These are phyloP conservation scores for Aphelinus atriplicis DNA, from an alignment of 1,140 invertebrate species.

Conservation along the genomic window DNA sequence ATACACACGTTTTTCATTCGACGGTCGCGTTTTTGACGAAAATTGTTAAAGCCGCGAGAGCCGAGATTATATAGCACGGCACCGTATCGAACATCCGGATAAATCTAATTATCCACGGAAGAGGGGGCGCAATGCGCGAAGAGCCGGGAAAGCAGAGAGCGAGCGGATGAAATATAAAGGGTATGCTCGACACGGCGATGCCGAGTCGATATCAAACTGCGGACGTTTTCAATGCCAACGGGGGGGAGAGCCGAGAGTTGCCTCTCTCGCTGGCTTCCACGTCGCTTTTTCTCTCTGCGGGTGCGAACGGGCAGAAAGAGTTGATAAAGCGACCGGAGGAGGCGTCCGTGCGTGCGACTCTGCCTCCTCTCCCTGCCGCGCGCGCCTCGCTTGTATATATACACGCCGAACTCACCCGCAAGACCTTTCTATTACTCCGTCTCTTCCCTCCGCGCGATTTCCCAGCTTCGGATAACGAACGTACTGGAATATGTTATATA, in stretches of 20 bases:
- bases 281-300: slow-evolving; percentile 2
- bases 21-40: too few relatives aligned
- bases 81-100: background rate
- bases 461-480: background rate
- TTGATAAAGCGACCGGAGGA: slow-evolving; percentile 34
- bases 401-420: background rate
- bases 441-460: background rate
- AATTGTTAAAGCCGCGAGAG: too few relatives aligned
- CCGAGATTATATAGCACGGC: too few relatives aligned
- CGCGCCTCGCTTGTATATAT: background rate
- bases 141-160: slow-evolving; percentile 12
- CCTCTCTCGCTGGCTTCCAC: slow-evolving; percentile 25
- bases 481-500: too few relatives aligned
- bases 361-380: background rate
- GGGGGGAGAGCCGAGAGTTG: background rate
- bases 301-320: slow-evolving; percentile 37
- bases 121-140: background rate
- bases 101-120: slow-evolving; percentile 7
- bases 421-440: slow-evolving; percentile 36
- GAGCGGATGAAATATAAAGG: slow-evolving; percentile 44
- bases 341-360: slow-evolving; percentile 29
- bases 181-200: slow-evolving; percentile 9
- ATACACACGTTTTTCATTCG: too few relatives aligned
- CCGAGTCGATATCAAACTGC: slow-evolving; percentile 33
- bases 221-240: slow-evolving; percentile 39